Evolutionary conservation across 37 sponge, comb jelly and placozoan species (phyloP), one percentile per base, ranked within the genome.

Genomic region (Theonella swinhoei): DNA sequence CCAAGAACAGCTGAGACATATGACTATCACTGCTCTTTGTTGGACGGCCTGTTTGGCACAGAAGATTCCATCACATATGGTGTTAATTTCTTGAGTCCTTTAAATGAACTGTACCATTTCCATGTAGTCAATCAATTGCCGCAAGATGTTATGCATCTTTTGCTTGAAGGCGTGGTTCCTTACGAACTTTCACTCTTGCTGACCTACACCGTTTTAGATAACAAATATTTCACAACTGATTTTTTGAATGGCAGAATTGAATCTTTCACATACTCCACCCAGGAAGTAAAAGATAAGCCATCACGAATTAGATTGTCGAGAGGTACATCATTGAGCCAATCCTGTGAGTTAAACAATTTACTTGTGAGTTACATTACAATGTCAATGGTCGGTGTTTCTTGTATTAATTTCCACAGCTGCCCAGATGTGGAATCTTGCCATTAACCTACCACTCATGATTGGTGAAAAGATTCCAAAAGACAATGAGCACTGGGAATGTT

Each of bases 351-450:
- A 59, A 23, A 23, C 61, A 23, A 20, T 59, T 23, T 59, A 59
- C 61, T 17, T 59, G 20, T 17, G 17, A 17, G 20, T 59, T 23
- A 23, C 17, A 23, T 59, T 59, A 59, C 61, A 59, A 59, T 23
- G 20, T 20, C 17, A 23, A 23, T 59, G 61, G 61, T 20, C 20
- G 17, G 17, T 59, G 61, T 59, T 23, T 59, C 17, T 59, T 23
- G 17, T 59, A 68, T 68, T 68, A 17, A 37, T 32, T 23, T 32
- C 20, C 35, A 19, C 35, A 72, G 74, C 74, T 72, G 14, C 41
- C 19, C 74, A 72, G 42, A 72, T 72, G 74, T 72, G 74, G 74
- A 37, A 32, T 35, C 35, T 72, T 32, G 74, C 74, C 35, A 37
- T 35, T 8, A 19, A 37, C 42, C 35, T 72, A 37, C 74, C 74